Conservation (phyloP, 2,797 vertebrate species). For the Enteromius treurensis region DNA sequence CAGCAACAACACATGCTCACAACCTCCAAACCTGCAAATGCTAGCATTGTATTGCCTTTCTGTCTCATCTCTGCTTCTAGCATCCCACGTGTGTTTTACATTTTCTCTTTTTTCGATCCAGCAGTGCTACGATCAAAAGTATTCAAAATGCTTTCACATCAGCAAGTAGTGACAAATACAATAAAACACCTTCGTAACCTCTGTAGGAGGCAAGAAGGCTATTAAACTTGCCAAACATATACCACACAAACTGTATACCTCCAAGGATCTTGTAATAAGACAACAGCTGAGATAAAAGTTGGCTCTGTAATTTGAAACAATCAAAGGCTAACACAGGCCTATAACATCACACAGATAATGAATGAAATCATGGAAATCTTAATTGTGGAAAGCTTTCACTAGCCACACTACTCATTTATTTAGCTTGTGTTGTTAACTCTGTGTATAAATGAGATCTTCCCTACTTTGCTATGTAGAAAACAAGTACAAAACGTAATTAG, state of each 20-base stretch:
- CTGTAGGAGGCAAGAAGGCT: neutral
- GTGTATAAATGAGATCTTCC: neutral
- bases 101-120: neutral
- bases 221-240: neutral
- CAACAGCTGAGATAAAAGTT: constrained; percentile 13
- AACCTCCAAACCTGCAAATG: neutral
- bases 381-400: neutral
- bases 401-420: neutral
- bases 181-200: neutral
- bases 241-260: neutral
- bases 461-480: neutral
- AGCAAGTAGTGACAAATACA: neutral
- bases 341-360: neutral
- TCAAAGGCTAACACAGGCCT: constrained; percentile 8
- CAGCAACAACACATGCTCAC: neutral
- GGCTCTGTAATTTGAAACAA: constrained; percentile 20
- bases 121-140: neutral
- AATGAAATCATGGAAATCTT: constrained; percentile 17
- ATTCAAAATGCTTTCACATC: neutral
- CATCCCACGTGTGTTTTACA: neutral
- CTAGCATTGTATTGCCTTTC: neutral
- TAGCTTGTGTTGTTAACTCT: neutral
- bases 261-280: neutral
- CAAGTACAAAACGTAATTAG: constrained; percentile 31
- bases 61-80: neutral